Evolutionary conservation across 2,797 vertebrate species (phyloP), one percentile per base, ranked within the genome.

Genomic region (Gephyroberyx darwinii): DNA sequence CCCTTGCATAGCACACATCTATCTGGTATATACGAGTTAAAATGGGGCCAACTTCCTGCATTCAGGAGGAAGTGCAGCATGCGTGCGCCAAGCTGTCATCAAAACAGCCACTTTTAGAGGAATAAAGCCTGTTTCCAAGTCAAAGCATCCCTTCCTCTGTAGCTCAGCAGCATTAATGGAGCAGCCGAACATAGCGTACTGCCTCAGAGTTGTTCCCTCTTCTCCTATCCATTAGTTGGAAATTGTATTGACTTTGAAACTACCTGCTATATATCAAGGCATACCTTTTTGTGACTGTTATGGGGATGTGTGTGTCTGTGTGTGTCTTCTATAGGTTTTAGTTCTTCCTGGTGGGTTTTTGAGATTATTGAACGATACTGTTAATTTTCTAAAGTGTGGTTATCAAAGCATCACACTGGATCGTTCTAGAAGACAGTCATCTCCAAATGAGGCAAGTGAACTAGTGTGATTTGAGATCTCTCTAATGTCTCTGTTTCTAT

Each of bases 51-150:
- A 86, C 74, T 82, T 87, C 78, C 75, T 73, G 56, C 74, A 68
- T 87, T 77, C 55, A 80, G 65, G 65, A 77, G 83, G 77, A 87
- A 86, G 74, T 82, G 78, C 84, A 80, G 75, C 76, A 58, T 72
- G 65, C 81, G 73, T 83, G 83, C 69, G 8, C 61, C 78, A 78
- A 83, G 77, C 77, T 64, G 76, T 77, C 70, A 65, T 86, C 76
- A 76, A 78, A 87, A 87, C 73, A 82, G 81, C 30, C 87, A 77
- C 77, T 90, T 91, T 89, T 75, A 83, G 73, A 82, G 43, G 71
- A 62, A 81, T 86, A 66, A 86, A 88, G 69, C 60, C 79, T 70
- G 71, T 89, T 90, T 90, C 71, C 39, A 37, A 85, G 80, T 86
- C 81, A 83, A 82, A 84, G 74, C 76, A 77, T 77, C 71, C 69